Evolutionary conservation across 2,113 vertebrate species (phyloP).

Genomic region (Chaetorhynchus papuensis): DNA sequence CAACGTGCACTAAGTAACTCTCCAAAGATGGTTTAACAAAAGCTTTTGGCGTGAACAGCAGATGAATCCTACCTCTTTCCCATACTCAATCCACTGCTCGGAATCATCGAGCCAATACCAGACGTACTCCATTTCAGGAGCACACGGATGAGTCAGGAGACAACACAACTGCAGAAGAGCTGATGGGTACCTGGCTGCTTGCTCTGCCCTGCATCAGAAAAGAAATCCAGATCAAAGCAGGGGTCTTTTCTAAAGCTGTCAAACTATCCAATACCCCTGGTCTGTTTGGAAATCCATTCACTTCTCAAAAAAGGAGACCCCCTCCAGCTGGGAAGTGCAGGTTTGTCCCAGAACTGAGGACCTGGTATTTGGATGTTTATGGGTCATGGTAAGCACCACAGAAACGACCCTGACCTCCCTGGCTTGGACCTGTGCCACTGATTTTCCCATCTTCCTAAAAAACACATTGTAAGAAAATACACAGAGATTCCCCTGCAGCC

Average conservation of each 20-base stretch:
- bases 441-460: background rate
- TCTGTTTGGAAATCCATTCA: background rate
- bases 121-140: slow-evolving; percentile 73
- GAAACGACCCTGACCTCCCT: background rate
- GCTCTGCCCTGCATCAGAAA: background rate
- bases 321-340: background rate
- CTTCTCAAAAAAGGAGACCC: background rate
- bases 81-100: slow-evolving; percentile 77
- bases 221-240: background rate
- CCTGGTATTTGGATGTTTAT: background rate
- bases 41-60: background rate
- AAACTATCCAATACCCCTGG: background rate
- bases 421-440: background rate
- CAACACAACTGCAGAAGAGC: slow-evolving; percentile 44
- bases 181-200: background rate
- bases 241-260: background rate
- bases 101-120: slow-evolving; percentile 82
- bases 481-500: background rate
- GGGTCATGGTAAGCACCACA: background rate
- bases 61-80: slow-evolving; percentile 69
- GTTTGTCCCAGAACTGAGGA: background rate
- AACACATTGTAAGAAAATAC: background rate
- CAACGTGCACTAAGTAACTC: background rate
- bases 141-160: slow-evolving; percentile 59
- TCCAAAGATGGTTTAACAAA: background rate